phyloP scores from a whole-genome alignment of 92 coral and sea anemone species.

The Parazoanthus swiftii region DNA sequence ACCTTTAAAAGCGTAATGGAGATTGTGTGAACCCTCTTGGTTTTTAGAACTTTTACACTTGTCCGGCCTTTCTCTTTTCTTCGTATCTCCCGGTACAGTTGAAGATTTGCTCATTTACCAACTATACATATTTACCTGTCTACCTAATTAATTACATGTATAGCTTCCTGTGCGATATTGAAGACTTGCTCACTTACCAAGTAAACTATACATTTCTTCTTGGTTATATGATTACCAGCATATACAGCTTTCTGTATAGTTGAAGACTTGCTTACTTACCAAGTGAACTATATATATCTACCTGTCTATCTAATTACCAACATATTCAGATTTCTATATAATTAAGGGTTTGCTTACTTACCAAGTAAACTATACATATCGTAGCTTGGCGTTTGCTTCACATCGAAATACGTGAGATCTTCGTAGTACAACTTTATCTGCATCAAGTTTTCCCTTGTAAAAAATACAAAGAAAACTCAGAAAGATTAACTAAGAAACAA shows the following conservation, averaged over 20 bases:
- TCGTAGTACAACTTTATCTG: slow-evolving; percentile 77
- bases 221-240: not conserved
- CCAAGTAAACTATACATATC: slow-evolving; percentile 80
- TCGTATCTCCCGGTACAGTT: no score
- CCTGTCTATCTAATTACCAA: not conserved
- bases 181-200: slow-evolving; percentile 57
- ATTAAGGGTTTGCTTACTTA: slow-evolving; percentile 18
- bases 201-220: slow-evolving; percentile 63
- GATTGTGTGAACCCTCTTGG: no score
- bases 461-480: not conserved
- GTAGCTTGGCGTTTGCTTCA: slow-evolving; percentile 79
- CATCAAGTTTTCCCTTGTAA: slow-evolving; percentile 66
- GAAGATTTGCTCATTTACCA: slow-evolving; percentile 46
- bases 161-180: not conserved
- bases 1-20: no score
- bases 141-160: not conserved
- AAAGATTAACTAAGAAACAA: not conserved
- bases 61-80: not conserved
- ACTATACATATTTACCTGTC: slow-evolving; percentile 61
- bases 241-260: no score
- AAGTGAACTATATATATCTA: slow-evolving; percentile 66
- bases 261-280: slow-evolving; percentile 50
- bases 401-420: slow-evolving; percentile 67
- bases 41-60: no score
- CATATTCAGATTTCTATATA: no score